Evolutionary conservation across 2,888 invertebrate genomes (phyloP).

Genomic region (Heteromyza rotundicornis): DNA sequence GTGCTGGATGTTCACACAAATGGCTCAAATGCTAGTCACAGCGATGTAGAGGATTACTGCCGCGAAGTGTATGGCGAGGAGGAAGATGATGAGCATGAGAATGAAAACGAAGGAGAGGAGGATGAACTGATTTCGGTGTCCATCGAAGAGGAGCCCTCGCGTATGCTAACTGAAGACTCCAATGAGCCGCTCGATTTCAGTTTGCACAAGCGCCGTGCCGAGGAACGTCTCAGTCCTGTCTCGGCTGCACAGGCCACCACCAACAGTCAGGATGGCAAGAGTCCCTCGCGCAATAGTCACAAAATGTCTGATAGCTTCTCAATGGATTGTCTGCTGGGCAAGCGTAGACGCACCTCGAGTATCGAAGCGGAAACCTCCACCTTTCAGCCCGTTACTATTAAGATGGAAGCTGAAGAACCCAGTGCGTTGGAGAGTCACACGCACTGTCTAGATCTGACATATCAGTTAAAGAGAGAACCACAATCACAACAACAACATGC

Average conservation of each 20-base stretch:
- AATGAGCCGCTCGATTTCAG: conserved; percentile 60
- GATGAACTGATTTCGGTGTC: conserved; percentile 21
- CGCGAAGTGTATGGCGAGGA: conserved; percentile 38
- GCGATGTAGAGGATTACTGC: conserved; percentile 45
- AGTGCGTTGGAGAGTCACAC: background rate
- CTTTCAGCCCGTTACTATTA: conserved; percentile 25
- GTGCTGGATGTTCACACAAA: conserved; percentile 44
- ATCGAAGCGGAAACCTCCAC: conserved; percentile 29
- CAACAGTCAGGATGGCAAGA: conserved; percentile 3
- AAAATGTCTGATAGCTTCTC: conserved; percentile 47
- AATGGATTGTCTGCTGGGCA: conserved; percentile 53
- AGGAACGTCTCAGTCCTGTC: conserved; percentile 27
- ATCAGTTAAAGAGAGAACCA: background rate
- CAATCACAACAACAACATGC: conserved; percentile 2
- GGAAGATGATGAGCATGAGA: conserved; percentile 39
- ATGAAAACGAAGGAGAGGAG: conserved; percentile 36
- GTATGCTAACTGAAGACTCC: conserved; percentile 32
- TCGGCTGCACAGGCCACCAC: conserved; percentile 9
- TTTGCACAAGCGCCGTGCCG: conserved; percentile 47
- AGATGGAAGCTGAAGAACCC: conserved; percentile 29
- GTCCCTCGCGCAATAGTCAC: conserved; percentile 27
- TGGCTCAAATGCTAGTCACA: conserved; percentile 49
- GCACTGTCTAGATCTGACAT: conserved; percentile 3
- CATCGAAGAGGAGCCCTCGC: conserved; percentile 29
- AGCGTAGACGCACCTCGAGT: conserved; percentile 43